A percentile compares a stretch with the other conserved stretches of the same genome.
phyloP scores from a whole-genome alignment of 2,888 invertebrate genomes.

The Tachina fera region DNA sequence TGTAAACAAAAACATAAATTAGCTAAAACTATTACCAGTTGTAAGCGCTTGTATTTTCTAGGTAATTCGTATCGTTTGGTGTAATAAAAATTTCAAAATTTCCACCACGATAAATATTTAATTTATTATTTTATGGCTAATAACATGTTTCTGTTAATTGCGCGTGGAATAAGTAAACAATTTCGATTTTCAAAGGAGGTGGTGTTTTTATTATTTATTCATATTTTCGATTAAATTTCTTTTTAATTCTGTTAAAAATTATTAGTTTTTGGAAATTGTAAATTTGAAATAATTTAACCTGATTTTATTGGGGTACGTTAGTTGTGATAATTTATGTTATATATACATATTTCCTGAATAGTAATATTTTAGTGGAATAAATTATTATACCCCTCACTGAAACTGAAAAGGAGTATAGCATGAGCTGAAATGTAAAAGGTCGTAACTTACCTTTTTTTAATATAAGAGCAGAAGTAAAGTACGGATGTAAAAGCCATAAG shows the following conservation, averaged over 20 bases:
- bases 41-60: conserved; percentile 45
- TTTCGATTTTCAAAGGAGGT: background rate
- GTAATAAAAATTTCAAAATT: conserved; percentile 47
- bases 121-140: conserved; percentile 47
- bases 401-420: no score
- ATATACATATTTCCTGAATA: conserved; percentile 6
- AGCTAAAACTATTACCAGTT: conserved; percentile 48
- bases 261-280: conserved; percentile 55
- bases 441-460: no score
- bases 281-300: conserved; percentile 37
- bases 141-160: conserved; percentile 17
- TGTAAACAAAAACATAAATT: conserved; percentile 40
- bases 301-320: background rate
- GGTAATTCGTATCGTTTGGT: conserved; percentile 53
- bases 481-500: no score
- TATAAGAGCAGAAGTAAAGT: no score
- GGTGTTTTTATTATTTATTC: background rate
- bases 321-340: conserved; percentile 22
- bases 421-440: no score
- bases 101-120: conserved; percentile 45
- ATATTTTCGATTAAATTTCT: conserved; percentile 3
- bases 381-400: no score
- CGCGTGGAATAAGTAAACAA: conserved; percentile 33
- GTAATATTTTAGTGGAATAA: background rate
- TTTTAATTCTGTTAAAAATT: conserved; percentile 22